These are phyloP conservation scores for Mus spretus DNA, from an alignment of 2,797 vertebrate genomes.

Conservation along the genomic window DNA sequence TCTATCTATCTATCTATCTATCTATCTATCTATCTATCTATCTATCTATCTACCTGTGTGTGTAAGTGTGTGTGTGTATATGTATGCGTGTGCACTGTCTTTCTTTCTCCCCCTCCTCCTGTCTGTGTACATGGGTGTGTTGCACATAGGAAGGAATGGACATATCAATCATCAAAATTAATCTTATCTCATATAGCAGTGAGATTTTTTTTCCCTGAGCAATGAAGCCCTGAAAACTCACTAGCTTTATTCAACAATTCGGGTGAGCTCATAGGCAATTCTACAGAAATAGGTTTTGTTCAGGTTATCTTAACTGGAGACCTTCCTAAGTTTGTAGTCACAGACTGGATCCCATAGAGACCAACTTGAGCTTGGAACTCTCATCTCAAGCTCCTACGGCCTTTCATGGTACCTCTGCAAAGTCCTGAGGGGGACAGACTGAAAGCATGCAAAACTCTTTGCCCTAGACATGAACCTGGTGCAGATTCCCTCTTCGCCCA, in stretches of 20 bases:
- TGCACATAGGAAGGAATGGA: not conserved
- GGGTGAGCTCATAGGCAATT: not conserved
- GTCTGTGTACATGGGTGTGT: not conserved
- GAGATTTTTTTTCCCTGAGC: not conserved
- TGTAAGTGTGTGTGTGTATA: not conserved
- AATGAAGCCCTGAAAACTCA: not conserved
- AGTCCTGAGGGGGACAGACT: not conserved
- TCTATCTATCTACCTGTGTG: too few species aligned
- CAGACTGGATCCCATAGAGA: not conserved
- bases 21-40: too few species aligned
- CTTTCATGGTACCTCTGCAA: not conserved
- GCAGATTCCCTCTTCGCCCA: not conserved
- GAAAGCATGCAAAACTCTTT: not conserved
- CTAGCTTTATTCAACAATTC: not conserved
- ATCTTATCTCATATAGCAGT: not conserved
- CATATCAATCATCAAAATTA: not conserved
- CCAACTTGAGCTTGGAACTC: not conserved
- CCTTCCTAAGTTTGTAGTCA: not conserved
- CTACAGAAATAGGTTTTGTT: not conserved
- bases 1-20: too few species aligned
- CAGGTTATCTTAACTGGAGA: not conserved
- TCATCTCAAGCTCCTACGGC: not conserved
- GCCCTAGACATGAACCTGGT: not conserved
- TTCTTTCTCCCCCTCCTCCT: not conserved
- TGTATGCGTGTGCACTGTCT: not conserved